Percentiles rank a stretch among this genome's conserved stretches.
Evolutionary conservation across 2,113 vertebrate genomes (phyloP).

Genomic region (Apeltes quadracus): DNA sequence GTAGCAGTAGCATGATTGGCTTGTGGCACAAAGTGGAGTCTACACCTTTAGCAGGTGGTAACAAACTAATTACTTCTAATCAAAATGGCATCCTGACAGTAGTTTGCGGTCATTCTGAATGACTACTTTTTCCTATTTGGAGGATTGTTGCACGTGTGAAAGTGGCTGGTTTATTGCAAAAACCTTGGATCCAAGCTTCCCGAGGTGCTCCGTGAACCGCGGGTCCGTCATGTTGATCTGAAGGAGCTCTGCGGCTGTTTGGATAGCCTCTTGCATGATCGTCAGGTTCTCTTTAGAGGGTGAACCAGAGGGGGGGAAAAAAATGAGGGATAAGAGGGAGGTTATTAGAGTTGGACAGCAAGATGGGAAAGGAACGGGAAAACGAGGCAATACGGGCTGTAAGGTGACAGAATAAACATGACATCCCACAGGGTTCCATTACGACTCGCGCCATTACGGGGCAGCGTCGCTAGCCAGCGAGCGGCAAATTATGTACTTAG

Average conservation of each 20-base stretch:
- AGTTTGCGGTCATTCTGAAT: background rate
- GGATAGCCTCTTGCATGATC: constrained; percentile 53
- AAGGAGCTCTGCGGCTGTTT: constrained; percentile 54
- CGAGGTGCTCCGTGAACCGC: constrained; percentile 44
- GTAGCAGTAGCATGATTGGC: background rate
- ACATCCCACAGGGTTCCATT: constrained; percentile 73
- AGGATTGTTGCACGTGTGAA: constrained; percentile 6
- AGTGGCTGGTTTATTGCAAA: constrained; percentile 5
- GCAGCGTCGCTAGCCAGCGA: constrained; percentile 49
- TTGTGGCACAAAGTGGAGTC: background rate
- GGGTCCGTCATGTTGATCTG: constrained; percentile 51
- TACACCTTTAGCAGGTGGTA: background rate
- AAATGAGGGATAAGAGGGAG: constrained; percentile 26
- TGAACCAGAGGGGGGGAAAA: background rate
- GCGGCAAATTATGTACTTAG: constrained; percentile 69
- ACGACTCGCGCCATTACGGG: constrained; percentile 55
- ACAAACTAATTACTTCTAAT: background rate
- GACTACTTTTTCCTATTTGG: background rate
- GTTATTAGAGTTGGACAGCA: constrained; percentile 49
- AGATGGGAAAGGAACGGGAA: constrained; percentile 13
- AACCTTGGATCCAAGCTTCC: constrained; percentile 68
- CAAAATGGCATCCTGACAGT: too few species aligned
- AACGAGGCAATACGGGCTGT: constrained; percentile 35
- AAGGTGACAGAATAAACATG: constrained; percentile 70
- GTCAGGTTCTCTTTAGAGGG: constrained; percentile 67